phyloP scores from a whole-genome alignment of 2,888 invertebrate species.

The Chymomyza fuscimana region DNA sequence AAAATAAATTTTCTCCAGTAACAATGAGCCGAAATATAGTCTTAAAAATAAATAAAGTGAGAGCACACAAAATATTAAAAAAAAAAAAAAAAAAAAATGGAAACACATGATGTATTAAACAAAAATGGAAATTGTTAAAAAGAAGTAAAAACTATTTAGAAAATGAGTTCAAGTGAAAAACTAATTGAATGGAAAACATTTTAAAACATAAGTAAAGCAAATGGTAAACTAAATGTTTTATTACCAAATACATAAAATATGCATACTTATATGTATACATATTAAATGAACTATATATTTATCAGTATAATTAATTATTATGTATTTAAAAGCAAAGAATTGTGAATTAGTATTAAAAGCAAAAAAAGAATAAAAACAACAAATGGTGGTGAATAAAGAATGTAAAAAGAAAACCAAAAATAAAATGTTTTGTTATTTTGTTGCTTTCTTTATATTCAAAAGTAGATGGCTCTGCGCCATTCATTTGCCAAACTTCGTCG shows the following conservation, averaged over 20 bases:
- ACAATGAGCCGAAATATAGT: constrained; percentile 20
- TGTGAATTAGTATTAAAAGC: constrained; percentile 69
- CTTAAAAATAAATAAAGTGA: constrained; percentile 4
- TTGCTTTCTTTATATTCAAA: too few relatives aligned
- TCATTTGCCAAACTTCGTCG: too few relatives aligned
- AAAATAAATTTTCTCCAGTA: constrained; percentile 27
- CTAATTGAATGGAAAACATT: constrained; percentile 30
- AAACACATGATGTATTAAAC: not conserved
- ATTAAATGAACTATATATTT: constrained; percentile 54
- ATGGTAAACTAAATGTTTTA: constrained; percentile 42
- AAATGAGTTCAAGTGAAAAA: constrained; percentile 11
- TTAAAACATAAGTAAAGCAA: constrained; percentile 48
- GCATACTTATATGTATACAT: constrained; percentile 37
- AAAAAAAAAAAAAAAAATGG: constrained; percentile 22
- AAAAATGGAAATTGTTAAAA: constrained; percentile 21
- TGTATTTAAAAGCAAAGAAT: constrained; percentile 65
- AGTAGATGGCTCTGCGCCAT: too few relatives aligned
- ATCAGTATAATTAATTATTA: constrained; percentile 65
- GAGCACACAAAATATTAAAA: constrained; percentile 24
- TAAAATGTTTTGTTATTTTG: constrained; percentile 10
- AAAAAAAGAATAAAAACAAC: constrained; percentile 50
- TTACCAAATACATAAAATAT: constrained; percentile 27
- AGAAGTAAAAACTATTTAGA: constrained; percentile 16
- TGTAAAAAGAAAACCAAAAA: constrained; percentile 51
- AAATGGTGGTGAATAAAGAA: constrained; percentile 61